phyloP scores from a whole-genome alignment of 2,888 invertebrate species.

The Rhimphoctona megacephalus region DNA sequence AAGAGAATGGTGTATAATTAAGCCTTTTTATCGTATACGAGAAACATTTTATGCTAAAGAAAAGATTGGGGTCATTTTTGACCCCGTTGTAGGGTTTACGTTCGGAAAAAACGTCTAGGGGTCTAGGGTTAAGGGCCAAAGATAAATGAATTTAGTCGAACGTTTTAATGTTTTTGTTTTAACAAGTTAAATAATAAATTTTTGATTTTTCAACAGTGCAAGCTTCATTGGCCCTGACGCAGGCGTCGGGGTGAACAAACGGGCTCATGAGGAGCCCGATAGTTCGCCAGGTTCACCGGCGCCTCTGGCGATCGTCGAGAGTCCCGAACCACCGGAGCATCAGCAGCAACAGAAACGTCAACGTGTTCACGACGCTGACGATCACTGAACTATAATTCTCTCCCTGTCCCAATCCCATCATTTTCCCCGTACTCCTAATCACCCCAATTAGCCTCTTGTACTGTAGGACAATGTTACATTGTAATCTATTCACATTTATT shows the following conservation, averaged over 20 bases:
- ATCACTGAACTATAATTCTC: constrained; percentile 80
- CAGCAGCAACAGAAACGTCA: constrained; percentile 80
- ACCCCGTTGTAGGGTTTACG: no score
- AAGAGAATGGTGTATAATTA: no score
- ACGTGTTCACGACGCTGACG: constrained; percentile 83
- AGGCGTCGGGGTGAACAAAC: constrained; percentile 81
- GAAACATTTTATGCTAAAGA: no score
- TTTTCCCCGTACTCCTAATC: constrained; percentile 25
- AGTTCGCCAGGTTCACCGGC: constrained; percentile 84
- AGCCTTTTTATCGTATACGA: no score
- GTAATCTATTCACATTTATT: constrained; percentile 76
- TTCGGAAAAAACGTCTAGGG: no score
- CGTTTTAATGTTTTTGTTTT: neutral
- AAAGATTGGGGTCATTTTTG: no score
- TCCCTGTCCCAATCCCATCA: constrained; percentile 17
- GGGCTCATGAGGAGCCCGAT: constrained; percentile 82
- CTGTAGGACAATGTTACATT: constrained; percentile 82
- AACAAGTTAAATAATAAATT: neutral
- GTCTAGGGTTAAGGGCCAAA: neutral
- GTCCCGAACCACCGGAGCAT: constrained; percentile 82
- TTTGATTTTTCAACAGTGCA: constrained; percentile 76
- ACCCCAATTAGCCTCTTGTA: constrained; percentile 74
- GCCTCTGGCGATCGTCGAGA: constrained; percentile 83
- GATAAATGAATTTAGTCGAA: neutral
- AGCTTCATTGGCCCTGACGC: constrained; percentile 83